Conservation (phyloP, 35 echinoderm and acorn worm species). For the Nesometra sesokonis region DNA sequence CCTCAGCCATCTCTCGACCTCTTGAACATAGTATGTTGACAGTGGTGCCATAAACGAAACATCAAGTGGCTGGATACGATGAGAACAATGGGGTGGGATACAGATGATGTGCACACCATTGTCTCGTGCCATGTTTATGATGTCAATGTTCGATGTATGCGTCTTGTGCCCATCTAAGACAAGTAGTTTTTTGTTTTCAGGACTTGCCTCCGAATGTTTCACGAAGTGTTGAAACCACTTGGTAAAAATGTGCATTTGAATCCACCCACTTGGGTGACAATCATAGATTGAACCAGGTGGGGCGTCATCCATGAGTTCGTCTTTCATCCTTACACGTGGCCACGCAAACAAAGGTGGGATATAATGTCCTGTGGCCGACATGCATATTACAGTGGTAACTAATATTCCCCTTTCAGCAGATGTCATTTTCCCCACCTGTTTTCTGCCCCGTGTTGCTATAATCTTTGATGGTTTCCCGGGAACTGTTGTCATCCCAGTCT, state of each 20-base stretch:
- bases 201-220: conserved; percentile 5
- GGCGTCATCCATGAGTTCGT: conserved; percentile 23
- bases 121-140: conserved; percentile 38
- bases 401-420: neutral
- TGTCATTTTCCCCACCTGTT: neutral
- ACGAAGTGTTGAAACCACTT: conserved; percentile 38
- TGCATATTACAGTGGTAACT: neutral
- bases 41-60: conserved; percentile 43
- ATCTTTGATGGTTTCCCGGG: neutral
- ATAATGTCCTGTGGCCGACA: neutral
- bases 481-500: neutral
- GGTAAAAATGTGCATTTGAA: neutral
- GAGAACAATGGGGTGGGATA: conserved; percentile 35
- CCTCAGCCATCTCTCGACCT: conserved; percentile 27
- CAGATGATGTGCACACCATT: conserved; percentile 27
- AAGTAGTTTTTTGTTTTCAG: conserved; percentile 27
- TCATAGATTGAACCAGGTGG: conserved; percentile 12
- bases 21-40: conserved; percentile 27
- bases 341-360: conserved; percentile 6
- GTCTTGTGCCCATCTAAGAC: conserved; percentile 31
- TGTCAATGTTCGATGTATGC: conserved; percentile 31
- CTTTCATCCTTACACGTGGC: conserved; percentile 4
- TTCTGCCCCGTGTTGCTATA: neutral
- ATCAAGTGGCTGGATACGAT: conserved; percentile 40
- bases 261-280: neutral